Evolutionary conservation across 2,888 invertebrate genomes (phyloP).

Genomic region (Atherix ibis): DNA sequence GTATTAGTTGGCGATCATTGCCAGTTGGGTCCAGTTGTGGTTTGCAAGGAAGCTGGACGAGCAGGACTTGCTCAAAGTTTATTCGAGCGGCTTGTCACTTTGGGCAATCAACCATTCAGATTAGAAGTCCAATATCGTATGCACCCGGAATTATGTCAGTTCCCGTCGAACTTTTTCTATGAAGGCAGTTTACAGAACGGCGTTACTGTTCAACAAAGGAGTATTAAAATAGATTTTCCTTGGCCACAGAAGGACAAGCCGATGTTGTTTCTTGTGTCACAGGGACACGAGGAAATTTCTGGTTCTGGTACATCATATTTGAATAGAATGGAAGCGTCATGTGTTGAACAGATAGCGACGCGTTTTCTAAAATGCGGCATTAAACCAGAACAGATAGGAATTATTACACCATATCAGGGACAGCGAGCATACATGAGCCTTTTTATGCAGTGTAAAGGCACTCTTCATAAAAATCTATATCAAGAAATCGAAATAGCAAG

Average conservation of each 20-base stretch:
- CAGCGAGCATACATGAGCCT: constrained; percentile 88
- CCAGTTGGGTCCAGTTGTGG: constrained; percentile 89
- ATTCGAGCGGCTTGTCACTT: constrained; percentile 83
- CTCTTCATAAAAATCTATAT: constrained; percentile 81
- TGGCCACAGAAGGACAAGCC: constrained; percentile 89
- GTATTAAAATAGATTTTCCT: constrained; percentile 79
- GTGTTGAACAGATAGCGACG: constrained; percentile 89
- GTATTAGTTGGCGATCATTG: constrained; percentile 97
- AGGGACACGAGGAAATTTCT: constrained; percentile 91
- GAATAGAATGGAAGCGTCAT: constrained; percentile 89
- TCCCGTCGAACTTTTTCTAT: constrained; percentile 95
- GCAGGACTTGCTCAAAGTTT: constrained; percentile 88
- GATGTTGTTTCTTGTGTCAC: constrained; percentile 92
- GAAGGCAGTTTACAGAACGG: constrained; percentile 94
- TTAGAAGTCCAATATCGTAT: constrained; percentile 92
- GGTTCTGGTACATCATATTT: constrained; percentile 93
- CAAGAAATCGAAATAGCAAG: constrained; percentile 94
- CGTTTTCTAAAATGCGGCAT: constrained; percentile 80
- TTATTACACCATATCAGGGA: constrained; percentile 94
- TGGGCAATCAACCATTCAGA: constrained; percentile 85
- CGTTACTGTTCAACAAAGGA: constrained; percentile 81
- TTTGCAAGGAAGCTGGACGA: constrained; percentile 91
- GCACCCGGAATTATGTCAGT: constrained; percentile 88
- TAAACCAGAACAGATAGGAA: constrained; percentile 88
- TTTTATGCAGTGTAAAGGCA: constrained; percentile 97